phyloP scores from a whole-genome alignment of 2,888 invertebrate species.

The Timema cristinae region DNA sequence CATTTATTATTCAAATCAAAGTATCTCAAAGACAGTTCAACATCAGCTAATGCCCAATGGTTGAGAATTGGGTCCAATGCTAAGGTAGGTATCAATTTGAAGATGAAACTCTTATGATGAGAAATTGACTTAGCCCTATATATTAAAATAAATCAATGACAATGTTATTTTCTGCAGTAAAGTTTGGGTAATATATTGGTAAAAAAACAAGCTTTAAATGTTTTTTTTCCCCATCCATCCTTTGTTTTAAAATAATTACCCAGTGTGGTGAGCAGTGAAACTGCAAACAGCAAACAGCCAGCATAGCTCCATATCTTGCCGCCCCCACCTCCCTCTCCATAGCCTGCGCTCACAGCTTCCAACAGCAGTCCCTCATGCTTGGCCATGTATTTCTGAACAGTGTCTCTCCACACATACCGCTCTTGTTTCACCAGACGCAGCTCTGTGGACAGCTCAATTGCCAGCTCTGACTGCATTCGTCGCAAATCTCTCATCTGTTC shows the following conservation, averaged over 20 bases:
- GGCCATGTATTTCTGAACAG: constrained; percentile 53
- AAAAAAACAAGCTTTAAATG: not conserved
- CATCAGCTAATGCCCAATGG: no score
- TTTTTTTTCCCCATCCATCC: no score
- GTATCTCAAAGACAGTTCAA: no score
- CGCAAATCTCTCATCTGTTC: constrained; percentile 56
- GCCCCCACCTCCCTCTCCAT: constrained; percentile 46
- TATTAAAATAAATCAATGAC: no score
- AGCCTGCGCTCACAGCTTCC: constrained; percentile 53
- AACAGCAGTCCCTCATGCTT: constrained; percentile 57
- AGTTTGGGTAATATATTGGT: not conserved
- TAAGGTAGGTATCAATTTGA: no score
- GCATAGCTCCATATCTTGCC: constrained; percentile 65
- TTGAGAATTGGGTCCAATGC: no score
- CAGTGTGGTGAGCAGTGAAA: constrained; percentile 65
- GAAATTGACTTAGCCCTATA: no score
- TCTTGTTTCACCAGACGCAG: constrained; percentile 51
- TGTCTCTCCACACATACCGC: constrained; percentile 58
- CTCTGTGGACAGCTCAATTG: constrained; percentile 60
- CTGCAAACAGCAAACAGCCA: constrained; percentile 62
- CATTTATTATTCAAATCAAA: no score
- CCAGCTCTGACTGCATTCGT: constrained; percentile 54
- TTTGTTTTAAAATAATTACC: constrained; percentile 47
- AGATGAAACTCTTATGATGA: no score
- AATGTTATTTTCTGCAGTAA: not conserved